Evolutionary conservation across 2,797 vertebrate species (phyloP).

Genomic region (Leontopithecus rosalia): DNA sequence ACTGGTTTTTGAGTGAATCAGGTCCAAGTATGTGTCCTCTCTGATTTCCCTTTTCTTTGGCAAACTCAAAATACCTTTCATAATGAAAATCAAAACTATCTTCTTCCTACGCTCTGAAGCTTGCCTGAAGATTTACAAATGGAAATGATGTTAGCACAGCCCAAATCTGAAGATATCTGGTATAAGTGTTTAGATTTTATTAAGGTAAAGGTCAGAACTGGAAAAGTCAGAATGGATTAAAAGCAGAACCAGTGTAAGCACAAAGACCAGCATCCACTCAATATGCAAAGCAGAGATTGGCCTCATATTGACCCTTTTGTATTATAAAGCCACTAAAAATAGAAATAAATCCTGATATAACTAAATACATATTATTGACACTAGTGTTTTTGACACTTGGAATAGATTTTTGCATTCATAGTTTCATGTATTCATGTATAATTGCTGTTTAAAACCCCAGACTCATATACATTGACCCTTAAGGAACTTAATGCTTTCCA

Average conservation of each 20-base stretch:
- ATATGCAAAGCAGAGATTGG: not conserved
- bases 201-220: slow-evolving; percentile 66
- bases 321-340: slow-evolving; percentile 6
- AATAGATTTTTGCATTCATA: slow-evolving; percentile 40
- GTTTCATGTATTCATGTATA: slow-evolving; percentile 29
- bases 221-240: slow-evolving; percentile 53
- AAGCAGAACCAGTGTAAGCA: not conserved
- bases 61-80: slow-evolving; percentile 31
- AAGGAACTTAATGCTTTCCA: slow-evolving; percentile 46
- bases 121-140: slow-evolving; percentile 51
- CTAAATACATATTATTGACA: slow-evolving; percentile 15
- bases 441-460: not conserved
- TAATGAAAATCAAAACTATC: slow-evolving; percentile 31
- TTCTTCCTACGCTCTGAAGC: not conserved
- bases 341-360: not conserved
- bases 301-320: not conserved
- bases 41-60: not conserved
- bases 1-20: not conserved
- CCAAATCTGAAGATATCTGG: not conserved
- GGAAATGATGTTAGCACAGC: slow-evolving; percentile 60
- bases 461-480: slow-evolving; percentile 8
- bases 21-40: not conserved
- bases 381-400: not conserved
- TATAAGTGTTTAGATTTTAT: slow-evolving; percentile 34
- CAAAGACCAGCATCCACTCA: not conserved